Percentiles rank a stretch among this genome's conserved stretches.
Conservation (phyloP, 2,888 invertebrate genomes). For the Eupithecia inturbata region DNA sequence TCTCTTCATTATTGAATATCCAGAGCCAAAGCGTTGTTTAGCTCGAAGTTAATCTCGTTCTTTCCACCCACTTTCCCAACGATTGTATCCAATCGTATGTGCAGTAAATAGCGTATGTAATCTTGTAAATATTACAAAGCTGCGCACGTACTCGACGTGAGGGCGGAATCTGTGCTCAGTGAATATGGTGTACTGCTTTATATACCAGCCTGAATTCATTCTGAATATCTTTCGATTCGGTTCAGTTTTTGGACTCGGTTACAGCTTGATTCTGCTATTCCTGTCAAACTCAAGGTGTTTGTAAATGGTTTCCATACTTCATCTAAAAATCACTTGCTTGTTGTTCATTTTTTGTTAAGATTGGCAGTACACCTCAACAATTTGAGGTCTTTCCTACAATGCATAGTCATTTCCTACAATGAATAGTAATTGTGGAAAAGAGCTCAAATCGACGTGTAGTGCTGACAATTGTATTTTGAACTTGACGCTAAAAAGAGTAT, state of each 20-base stretch:
- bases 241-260: neutral
- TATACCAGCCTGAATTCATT: constrained; percentile 25
- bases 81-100: constrained; percentile 22
- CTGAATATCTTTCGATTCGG: constrained; percentile 7
- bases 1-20: constrained; percentile 1
- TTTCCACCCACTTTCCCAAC: neutral
- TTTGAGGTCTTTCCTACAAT: too few relatives aligned
- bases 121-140: constrained; percentile 40
- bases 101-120: constrained; percentile 31
- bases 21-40: neutral
- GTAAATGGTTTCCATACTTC: too few relatives aligned
- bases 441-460: too few relatives aligned
- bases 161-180: constrained; percentile 33
- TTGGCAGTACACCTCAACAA: too few relatives aligned
- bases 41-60: neutral
- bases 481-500: too few relatives aligned
- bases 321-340: too few relatives aligned
- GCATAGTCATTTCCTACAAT: too few relatives aligned
- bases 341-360: too few relatives aligned
- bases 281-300: neutral
- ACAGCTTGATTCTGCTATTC: neutral
- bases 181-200: constrained; percentile 29
- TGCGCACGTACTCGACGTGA: constrained; percentile 35
- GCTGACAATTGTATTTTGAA: too few relatives aligned
- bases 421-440: too few relatives aligned